A percentile compares a stretch with the other conserved stretches of the same genome.
Evolutionary conservation across 2,888 invertebrate species (phyloP).

Genomic region (Tortricodes alternella): DNA sequence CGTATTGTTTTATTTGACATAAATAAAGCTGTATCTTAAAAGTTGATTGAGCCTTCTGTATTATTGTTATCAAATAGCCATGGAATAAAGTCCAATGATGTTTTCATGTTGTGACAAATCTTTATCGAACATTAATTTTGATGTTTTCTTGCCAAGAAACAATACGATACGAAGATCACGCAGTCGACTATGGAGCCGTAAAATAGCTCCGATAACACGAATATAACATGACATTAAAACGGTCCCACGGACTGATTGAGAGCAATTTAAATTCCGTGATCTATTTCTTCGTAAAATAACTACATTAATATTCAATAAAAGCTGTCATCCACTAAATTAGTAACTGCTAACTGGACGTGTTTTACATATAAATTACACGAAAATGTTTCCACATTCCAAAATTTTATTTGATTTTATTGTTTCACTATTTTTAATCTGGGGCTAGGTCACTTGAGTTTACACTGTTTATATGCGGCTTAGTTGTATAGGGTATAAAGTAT

Average conservation of each 20-base stretch:
- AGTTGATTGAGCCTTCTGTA: too few species aligned
- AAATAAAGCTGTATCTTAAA: too few species aligned
- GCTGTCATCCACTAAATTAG: conserved; percentile 50
- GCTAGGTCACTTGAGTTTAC: neutral
- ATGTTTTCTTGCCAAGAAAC: conserved; percentile 30
- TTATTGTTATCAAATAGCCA: conserved; percentile 28
- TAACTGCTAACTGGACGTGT: conserved; percentile 44
- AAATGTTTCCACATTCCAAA: conserved; percentile 69
- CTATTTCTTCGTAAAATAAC: conserved; percentile 58
- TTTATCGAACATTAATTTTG: conserved; percentile 18
- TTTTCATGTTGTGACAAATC: conserved; percentile 16
- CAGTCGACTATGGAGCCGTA: conserved; percentile 41
- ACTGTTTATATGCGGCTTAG: neutral
- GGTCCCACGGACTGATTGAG: conserved; percentile 37
- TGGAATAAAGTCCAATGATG: conserved; percentile 27
- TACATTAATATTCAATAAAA: conserved; percentile 64
- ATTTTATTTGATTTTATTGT: conserved; percentile 66
- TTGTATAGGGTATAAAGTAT: too few species aligned
- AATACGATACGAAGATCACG: conserved; percentile 35
- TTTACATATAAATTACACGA: conserved; percentile 57
- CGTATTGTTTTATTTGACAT: too few species aligned
- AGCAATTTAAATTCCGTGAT: conserved; percentile 53
- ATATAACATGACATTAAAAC: conserved; percentile 39
- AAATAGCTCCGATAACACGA: conserved; percentile 44
- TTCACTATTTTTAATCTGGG: conserved; percentile 59